Evolutionary conservation across 1,140 invertebrate species (phyloP).

Genomic region (Sarcophaga bullata): DNA sequence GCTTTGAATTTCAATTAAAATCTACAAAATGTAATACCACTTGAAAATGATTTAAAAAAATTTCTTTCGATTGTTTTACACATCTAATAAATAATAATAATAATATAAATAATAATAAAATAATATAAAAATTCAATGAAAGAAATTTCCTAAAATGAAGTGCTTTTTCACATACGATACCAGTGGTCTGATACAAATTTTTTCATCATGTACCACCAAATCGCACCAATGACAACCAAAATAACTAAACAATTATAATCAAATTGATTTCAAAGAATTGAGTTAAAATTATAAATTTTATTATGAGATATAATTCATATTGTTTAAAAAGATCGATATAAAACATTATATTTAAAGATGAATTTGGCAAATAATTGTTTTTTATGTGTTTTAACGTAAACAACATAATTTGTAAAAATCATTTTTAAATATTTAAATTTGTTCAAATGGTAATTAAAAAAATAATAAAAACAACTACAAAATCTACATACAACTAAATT

Average conservation of each 20-base stretch:
- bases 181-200: constrained; percentile 65
- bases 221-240: constrained; percentile 56
- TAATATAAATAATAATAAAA: neutral
- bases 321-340: neutral
- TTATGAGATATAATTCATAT: neutral
- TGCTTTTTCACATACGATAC: constrained; percentile 66
- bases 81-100: too few species aligned
- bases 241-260: neutral
- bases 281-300: neutral
- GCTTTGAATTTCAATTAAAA: constrained; percentile 6
- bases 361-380: constrained; percentile 38
- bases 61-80: constrained; percentile 36
- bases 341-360: constrained; percentile 25
- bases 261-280: neutral
- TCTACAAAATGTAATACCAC: constrained; percentile 36
- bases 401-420: constrained; percentile 41
- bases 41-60: constrained; percentile 18
- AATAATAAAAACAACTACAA: neutral
- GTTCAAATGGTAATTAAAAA: neutral
- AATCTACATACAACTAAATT: neutral
- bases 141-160: constrained; percentile 48
- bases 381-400: constrained; percentile 32
- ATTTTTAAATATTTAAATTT: constrained; percentile 31
- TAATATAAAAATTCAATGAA: constrained; percentile 42
- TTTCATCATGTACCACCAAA: constrained; percentile 65